Evolutionary conservation across 2,888 invertebrate genomes (phyloP).

Genomic region (Toxonevra muliebris): DNA sequence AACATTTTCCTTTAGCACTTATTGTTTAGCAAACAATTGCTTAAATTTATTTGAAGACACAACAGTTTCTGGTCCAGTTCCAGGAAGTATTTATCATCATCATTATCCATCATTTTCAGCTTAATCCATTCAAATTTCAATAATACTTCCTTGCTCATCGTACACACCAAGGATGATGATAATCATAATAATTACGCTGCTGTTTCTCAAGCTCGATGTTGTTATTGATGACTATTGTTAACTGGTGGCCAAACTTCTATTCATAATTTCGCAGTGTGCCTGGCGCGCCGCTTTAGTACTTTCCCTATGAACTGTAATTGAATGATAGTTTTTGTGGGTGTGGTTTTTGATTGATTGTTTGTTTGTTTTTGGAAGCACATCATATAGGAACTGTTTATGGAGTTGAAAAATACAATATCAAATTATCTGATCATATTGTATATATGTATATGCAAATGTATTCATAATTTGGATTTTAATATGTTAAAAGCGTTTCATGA

Average conservation of each 20-base stretch:
- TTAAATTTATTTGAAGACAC: constrained; percentile 59
- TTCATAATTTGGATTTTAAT: too few species aligned
- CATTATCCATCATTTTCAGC: too few species aligned
- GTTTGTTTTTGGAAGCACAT: constrained; percentile 34
- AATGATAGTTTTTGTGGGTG: constrained; percentile 26
- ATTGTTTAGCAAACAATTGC: constrained; percentile 26
- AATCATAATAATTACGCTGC: not conserved
- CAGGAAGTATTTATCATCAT: constrained; percentile 58
- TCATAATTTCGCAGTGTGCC: constrained; percentile 9
- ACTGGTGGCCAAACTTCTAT: not conserved
- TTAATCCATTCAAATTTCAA: too few species aligned
- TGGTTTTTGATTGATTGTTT: constrained; percentile 1
- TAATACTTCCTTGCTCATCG: too few species aligned
- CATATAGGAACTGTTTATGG: constrained; percentile 1
- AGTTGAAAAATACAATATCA: too few species aligned
- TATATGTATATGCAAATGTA: too few species aligned
- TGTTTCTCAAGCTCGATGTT: constrained; percentile 11
- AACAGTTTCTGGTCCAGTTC: constrained; percentile 66
- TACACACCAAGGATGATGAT: too few species aligned
- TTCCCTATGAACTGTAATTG: constrained; percentile 50
- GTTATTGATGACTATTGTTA: constrained; percentile 1
- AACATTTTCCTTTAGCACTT: constrained; percentile 41
- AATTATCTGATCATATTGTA: too few species aligned
- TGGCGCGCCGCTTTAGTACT: constrained; percentile 41
- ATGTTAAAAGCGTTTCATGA: constrained; percentile 5